Evolutionary conservation across 1,140 invertebrate genomes (phyloP).

Genomic region (Drosophila hydei): DNA sequence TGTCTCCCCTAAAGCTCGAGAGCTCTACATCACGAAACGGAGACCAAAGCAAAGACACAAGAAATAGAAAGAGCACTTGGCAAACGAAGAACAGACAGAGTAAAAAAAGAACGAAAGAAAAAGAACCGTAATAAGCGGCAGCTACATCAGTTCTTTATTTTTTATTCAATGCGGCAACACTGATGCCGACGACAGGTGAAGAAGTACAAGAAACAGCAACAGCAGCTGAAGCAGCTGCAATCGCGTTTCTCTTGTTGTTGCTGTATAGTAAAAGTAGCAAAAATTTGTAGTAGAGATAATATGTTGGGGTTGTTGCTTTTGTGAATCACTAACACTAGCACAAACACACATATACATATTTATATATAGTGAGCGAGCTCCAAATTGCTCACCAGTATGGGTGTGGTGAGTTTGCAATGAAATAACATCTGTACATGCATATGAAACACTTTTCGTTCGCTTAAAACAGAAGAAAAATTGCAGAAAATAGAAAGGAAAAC

Average conservation of each 20-base stretch:
- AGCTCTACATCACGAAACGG: slow-evolving; percentile 49
- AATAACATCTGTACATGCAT: slow-evolving; percentile 41
- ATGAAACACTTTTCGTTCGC: slow-evolving; percentile 46
- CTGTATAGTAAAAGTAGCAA: slow-evolving; percentile 60
- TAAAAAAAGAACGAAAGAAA: slow-evolving; percentile 19
- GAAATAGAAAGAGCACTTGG: slow-evolving; percentile 40
- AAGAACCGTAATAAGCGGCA: slow-evolving; percentile 30
- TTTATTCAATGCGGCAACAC: slow-evolving; percentile 49
- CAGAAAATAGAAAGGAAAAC: too few relatives aligned
- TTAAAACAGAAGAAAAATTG: slow-evolving; percentile 13
- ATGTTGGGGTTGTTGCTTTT: slow-evolving; percentile 66
- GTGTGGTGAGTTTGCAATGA: slow-evolving; percentile 56
- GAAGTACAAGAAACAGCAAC: slow-evolving; percentile 10
- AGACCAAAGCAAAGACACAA: slow-evolving; percentile 49
- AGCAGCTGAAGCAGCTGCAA: slow-evolving; percentile 51
- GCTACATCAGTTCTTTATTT: slow-evolving; percentile 19
- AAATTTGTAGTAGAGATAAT: slow-evolving; percentile 68
- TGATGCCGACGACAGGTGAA: slow-evolving; percentile 48
- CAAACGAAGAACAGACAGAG: slow-evolving; percentile 28
- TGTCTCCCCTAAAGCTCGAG: slow-evolving; percentile 49
- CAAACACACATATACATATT: slow-evolving; percentile 32
- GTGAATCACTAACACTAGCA: slow-evolving; percentile 60
- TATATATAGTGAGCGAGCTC: slow-evolving; percentile 43
- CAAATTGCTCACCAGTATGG: slow-evolving; percentile 38
- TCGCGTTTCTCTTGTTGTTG: slow-evolving; percentile 39